A percentile compares a stretch with the other conserved stretches of the same genome.
phyloP scores from a whole-genome alignment of 2,797 vertebrate genomes.

The Meda fulgida region DNA sequence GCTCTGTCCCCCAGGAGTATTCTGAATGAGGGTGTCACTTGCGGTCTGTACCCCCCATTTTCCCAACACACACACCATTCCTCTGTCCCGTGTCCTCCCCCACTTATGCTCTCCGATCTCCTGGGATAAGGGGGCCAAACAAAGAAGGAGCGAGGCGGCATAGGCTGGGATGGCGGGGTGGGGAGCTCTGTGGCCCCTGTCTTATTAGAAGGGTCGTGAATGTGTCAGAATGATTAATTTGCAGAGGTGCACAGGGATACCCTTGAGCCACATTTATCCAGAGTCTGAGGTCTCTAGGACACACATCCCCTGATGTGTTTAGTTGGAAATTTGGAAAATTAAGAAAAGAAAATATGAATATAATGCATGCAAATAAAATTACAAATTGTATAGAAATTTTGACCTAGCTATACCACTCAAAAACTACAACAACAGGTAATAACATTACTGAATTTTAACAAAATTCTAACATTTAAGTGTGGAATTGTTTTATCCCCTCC shows the following conservation, averaged over 20 bases:
- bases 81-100: constrained; percentile 75
- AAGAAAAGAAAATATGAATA: constrained; percentile 77
- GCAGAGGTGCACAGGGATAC: constrained; percentile 84
- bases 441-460: not conserved
- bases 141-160: constrained; percentile 81
- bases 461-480: not conserved
- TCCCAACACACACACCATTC: constrained; percentile 53
- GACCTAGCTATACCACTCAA: not conserved
- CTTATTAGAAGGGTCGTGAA: constrained; percentile 90
- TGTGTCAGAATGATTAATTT: constrained; percentile 89
- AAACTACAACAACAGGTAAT: not conserved
- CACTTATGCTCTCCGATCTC: constrained; percentile 74
- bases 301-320: constrained; percentile 80
- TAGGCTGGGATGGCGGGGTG: constrained; percentile 79
- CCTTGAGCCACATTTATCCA: constrained; percentile 87
- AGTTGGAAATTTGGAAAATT: constrained; percentile 84
- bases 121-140: constrained; percentile 79
- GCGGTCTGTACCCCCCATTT: constrained; percentile 66
- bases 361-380: not conserved
- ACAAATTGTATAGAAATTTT: too few species aligned
- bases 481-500: constrained; percentile 11
- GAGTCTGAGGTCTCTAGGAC: constrained; percentile 75
- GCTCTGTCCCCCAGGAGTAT: constrained; percentile 80
- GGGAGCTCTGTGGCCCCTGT: constrained; percentile 84
- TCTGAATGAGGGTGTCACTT: constrained; percentile 84